phyloP scores from a whole-genome alignment of 2,797 vertebrate species.

The Pyrrhura leucotis region DNA sequence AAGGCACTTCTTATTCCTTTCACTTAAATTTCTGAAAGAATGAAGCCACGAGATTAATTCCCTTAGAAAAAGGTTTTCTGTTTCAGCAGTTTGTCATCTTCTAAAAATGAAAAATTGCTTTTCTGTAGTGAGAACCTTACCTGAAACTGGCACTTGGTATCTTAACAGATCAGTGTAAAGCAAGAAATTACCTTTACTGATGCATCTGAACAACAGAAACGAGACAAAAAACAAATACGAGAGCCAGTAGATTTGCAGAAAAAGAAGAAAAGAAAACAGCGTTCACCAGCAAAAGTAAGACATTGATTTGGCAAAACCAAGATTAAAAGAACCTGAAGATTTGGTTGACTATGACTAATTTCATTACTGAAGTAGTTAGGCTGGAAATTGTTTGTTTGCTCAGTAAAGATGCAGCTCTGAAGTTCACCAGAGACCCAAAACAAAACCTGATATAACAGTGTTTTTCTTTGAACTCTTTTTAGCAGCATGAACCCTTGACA shows the following conservation, averaged over 20 bases:
- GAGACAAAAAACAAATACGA: slow-evolving; percentile 90
- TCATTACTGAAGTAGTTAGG: slow-evolving; percentile 70
- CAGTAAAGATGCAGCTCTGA: slow-evolving; percentile 63
- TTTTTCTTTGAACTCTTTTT: slow-evolving; percentile 68
- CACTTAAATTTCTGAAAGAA: slow-evolving; percentile 69
- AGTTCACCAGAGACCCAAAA: slow-evolving; percentile 59
- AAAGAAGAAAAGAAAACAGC: slow-evolving; percentile 99
- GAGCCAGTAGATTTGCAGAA: slow-evolving; percentile 92
- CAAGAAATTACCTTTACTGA: slow-evolving; percentile 96
- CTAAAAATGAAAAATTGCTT: slow-evolving; percentile 73
- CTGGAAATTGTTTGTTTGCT: slow-evolving; percentile 71
- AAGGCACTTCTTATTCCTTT: slow-evolving; percentile 52
- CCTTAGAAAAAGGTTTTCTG: slow-evolving; percentile 67
- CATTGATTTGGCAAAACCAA: slow-evolving; percentile 69
- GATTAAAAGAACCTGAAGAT: slow-evolving; percentile 67
- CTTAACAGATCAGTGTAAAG: slow-evolving; percentile 93
- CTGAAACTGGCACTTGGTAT: slow-evolving; percentile 74
- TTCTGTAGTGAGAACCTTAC: slow-evolving; percentile 73
- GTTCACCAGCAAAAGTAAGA: slow-evolving; percentile 96
- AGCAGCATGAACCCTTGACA: slow-evolving; percentile 62
- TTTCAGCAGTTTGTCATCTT: slow-evolving; percentile 74
- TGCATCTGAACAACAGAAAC: slow-evolving; percentile 85
- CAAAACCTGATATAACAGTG: slow-evolving; percentile 63
- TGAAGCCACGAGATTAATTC: slow-evolving; percentile 62
- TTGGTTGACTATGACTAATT: slow-evolving; percentile 72